Evolutionary conservation across 2,888 invertebrate species (phyloP).

Genomic region (Acanthosoma haemorrhoidale): DNA sequence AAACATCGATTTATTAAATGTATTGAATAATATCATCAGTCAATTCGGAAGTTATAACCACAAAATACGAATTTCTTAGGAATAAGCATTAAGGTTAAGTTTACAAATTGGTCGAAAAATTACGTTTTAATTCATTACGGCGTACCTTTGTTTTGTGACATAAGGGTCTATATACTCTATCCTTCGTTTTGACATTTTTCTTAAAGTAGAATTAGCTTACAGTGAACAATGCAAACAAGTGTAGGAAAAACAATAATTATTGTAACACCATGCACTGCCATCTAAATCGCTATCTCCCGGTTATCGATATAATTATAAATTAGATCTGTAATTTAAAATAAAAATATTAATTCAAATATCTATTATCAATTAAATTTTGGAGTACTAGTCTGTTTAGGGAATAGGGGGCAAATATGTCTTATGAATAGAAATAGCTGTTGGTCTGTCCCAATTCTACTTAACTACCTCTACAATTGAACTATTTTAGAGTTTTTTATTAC

Average conservation of each 20-base stretch:
- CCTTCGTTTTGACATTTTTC: slow-evolving; percentile 71
- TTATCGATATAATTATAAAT: too few relatives aligned
- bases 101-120: neutral
- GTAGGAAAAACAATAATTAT: neutral
- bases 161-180: slow-evolving; percentile 83
- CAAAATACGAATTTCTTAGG: neutral
- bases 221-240: neutral
- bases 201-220: neutral
- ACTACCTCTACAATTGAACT: too few relatives aligned
- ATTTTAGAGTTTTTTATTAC: too few relatives aligned
- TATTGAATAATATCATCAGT: neutral
- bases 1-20: neutral
- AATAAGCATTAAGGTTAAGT: neutral
- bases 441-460: too few relatives aligned
- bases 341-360: too few relatives aligned
- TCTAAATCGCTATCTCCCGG: too few relatives aligned
- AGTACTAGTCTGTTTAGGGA: too few relatives aligned
- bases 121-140: slow-evolving; percentile 17
- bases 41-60: neutral
- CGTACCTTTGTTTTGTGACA: slow-evolving; percentile 63
- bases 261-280: neutral
- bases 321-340: too few relatives aligned
- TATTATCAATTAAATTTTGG: too few relatives aligned
- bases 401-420: too few relatives aligned
- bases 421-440: too few relatives aligned